Conservation (phyloP, 1,140 invertebrate genomes). For the Apocrypta bakeri region DNA sequence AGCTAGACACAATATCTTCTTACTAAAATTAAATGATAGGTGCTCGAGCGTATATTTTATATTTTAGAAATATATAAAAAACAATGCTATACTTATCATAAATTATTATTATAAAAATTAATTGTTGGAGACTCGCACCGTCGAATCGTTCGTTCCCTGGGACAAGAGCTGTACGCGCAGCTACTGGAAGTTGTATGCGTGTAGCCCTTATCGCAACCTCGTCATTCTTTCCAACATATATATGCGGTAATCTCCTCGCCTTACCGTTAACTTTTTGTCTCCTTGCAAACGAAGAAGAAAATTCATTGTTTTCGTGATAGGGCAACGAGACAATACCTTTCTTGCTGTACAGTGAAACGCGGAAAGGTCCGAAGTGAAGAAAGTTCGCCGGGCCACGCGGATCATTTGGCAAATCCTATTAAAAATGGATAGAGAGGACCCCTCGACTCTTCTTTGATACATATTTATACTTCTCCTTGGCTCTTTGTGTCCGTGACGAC, state of each 20-base stretch:
- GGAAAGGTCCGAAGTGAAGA: neutral
- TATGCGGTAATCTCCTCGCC: no score
- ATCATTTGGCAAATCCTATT: constrained; percentile 53
- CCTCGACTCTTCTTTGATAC: constrained; percentile 26
- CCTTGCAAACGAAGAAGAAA: neutral
- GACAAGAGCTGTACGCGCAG: neutral
- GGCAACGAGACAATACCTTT: neutral
- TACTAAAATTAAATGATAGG: no score
- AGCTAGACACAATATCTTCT: no score
- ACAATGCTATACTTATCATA: no score
- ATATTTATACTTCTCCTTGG: constrained; percentile 22
- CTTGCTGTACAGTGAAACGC: neutral
- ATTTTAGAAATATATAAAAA: no score
- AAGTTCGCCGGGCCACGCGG: constrained; percentile 16
- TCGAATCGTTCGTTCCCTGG: neutral
- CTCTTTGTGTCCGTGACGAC: constrained; percentile 2
- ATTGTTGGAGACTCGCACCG: neutral
- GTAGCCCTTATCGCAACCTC: neutral
- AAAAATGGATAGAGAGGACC: constrained; percentile 40
- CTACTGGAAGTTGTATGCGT: neutral
- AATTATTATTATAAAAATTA: no score
- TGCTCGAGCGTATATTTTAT: no score
- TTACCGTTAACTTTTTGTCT: neutral
- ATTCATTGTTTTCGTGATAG: constrained; percentile 14
- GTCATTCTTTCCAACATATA: no score